Base-by-base conservation (phyloP, 2,113 vertebrate genomes). In the Pseudopipra pipra region DNA sequence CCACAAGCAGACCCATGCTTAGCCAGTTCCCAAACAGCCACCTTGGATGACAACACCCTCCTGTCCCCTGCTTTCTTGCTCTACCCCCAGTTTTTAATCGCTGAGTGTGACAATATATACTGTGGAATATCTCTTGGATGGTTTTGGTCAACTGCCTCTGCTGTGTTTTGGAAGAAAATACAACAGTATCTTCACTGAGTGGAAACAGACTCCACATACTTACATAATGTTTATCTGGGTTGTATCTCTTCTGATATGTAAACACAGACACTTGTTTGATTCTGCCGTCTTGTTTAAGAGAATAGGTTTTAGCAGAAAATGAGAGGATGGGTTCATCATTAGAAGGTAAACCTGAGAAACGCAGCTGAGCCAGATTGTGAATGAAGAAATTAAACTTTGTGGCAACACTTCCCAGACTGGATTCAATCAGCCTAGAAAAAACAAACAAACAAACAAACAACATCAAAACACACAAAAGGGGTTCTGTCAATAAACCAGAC, bases 351-450 rank as follows among this genome's bases (percentile, higher is more conserved):
- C 99, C 99, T 54, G 99, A 99, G 97, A 99, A 99, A 59, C 99
- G 98, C 33, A 99, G 97, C 97, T 99, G 99, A 86, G 99, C 99
- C 80, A 99, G 98, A 94, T 99, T 99, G 97, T 99, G 99, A 97
- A 99, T 99, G 97, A 99, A 99, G 97, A 99, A 99, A 94, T 99
- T 99, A 95, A 99, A 99, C 97, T 99, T 99, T 39, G 99, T 99
- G 94, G 99, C 99, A 77, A 99, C 98, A 47, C 99, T 99, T 90
- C 99, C 99, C 96, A 99, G 98, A 94, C 99, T 99, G 94, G 99
- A 99, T 95, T 99, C 99, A 22, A 99, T 99, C 74, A 99, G 94
- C 92, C 99, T 99, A 95, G 8, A 66, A 86, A 76, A 90, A 84
- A 37, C 37, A 12, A 83, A 95, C 37, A 39, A 39, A 39, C 37